Evolutionary conservation across 2,113 vertebrate species (phyloP), one percentile per base, ranked within the genome.

Genomic region (Axis porcinus): DNA sequence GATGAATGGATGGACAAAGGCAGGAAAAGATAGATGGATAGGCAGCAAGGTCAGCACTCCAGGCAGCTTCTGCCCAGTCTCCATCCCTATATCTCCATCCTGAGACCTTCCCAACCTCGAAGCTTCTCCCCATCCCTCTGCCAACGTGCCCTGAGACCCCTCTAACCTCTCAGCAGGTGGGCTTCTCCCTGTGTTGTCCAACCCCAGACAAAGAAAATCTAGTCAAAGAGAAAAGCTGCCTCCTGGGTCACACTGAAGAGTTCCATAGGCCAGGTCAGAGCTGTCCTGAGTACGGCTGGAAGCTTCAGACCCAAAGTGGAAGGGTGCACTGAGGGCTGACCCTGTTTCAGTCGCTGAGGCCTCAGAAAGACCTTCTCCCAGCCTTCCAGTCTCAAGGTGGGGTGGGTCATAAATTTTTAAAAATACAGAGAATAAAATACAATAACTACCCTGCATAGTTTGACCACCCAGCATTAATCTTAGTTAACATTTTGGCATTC

Each of bases 41-140:
- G 40, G 28, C 3, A 14, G 11, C 7, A n/a, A 50, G 8, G 33
- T 2, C 30, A 0, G 33, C 2, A 7, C 1, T 64, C 12, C 50
- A 82, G 84, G 54, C 17, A 64, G 6, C 33, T 64, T 45, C n/a
- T 33, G 23, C 4, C 10, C 36, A 9, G 14, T 19, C n/a, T 16
- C 25, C 36, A 23, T 47, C 17, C 40, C 47, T 25, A 2, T 33
- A 6, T n/a, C 67, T 89, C 40, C 15, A 23, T n/a, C 64, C 27
- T 1, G 30, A 76, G 28, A 40, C 28, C 2, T 47, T 47, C 21
- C 3, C 5, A 47, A 33, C 43, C 30, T 57, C 6, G n/a, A 74
- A 21, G 28, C 8, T 3, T 6, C 16, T n/a, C 64, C 45, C 5
- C 3, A 9, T 19, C 40, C 9, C n/a, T 62, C 43, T 33, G 19